Base-by-base conservation (phyloP, 2,797 vertebrate genomes). In the Lindbergichthys nudifrons region DNA sequence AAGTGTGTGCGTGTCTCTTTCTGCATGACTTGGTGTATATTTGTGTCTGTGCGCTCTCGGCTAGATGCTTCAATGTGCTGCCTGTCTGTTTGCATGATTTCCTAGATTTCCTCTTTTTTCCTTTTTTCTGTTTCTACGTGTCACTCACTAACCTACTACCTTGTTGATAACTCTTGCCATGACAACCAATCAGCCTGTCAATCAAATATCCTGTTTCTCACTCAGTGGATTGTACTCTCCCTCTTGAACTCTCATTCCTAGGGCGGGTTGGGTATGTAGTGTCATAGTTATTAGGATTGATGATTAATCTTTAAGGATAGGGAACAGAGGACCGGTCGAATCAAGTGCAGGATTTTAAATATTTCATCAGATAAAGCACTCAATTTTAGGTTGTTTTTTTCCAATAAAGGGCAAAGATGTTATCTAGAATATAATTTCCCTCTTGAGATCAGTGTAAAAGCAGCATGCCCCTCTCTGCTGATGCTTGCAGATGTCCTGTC, bases 121-220 rank as follows among this genome's bases (percentile, higher is more conserved):
- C 46, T 9, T 9, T 8, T 36, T 52, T 6, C 19, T 21, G 18
- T 42, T 16, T 58, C 41, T 65, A 21, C 80, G 61, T 57, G 65
- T 84, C 58, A 89, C 87, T 95, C 58, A 89, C 87, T 95, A 93
- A 94, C 88, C 73, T 63, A 47, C 70, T 48, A 78, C 79, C 65
- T 78, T 85, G 73, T 82, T 84, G n/a, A 89, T 86, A 74, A 72
- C 43, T 75, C 58, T 90, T 91, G 92, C 91, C 94, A 90, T 86
- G 94, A 93, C 94, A 95, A 93, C 91, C 94, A 95, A 94, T 95
- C 95, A 95, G 95, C 93, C 91, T 91, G 72, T 93, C 88, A 89
- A 86, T 93, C 82, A 92, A 69, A 90, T 74, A 70, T 67, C 50
- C 60, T 75, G 71, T 36, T 87, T 36, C 84, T 87, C 83, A 79